These are phyloP conservation scores for Stomorhina lunata DNA, from an alignment of 2,888 invertebrate species.

Conservation along the genomic window DNA sequence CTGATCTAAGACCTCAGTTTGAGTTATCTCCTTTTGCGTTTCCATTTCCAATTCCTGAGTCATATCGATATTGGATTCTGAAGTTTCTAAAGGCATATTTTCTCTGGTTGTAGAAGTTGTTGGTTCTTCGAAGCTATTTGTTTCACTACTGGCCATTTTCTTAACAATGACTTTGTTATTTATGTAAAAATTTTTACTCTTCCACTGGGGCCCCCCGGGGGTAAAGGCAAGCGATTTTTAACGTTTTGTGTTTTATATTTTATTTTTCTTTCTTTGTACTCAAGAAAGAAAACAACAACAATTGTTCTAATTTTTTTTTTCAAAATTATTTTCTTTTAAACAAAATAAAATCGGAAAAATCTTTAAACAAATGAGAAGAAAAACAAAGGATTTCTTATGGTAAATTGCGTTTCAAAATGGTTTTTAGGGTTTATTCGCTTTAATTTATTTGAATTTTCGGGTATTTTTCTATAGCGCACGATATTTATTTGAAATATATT, in stretches of 20 bases:
- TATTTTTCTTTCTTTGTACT: conserved; percentile 13
- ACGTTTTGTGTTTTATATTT: conserved; percentile 15
- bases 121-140: conserved; percentile 64
- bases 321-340: conserved; percentile 2
- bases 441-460: conserved; percentile 9
- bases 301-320: conserved; percentile 36
- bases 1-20: neutral
- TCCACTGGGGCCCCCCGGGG: neutral
- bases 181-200: conserved; percentile 58
- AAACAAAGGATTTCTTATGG: conserved; percentile 62
- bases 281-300: conserved; percentile 23
- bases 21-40: conserved; percentile 11
- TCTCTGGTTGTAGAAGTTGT: neutral
- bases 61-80: neutral
- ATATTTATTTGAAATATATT: neutral
- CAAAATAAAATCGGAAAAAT: neutral
- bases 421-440: conserved; percentile 51
- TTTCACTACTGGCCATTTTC: conserved; percentile 77
- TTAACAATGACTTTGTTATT: conserved; percentile 54
- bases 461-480: neutral
- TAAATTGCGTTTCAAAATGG: conserved; percentile 60
- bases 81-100: conserved; percentile 48
- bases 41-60: conserved; percentile 8
- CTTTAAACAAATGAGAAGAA: conserved; percentile 22
- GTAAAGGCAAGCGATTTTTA: neutral